These are phyloP conservation scores for Macheiramphus alcinus DNA, from an alignment of 2,113 vertebrate genomes.

Conservation along the genomic window DNA sequence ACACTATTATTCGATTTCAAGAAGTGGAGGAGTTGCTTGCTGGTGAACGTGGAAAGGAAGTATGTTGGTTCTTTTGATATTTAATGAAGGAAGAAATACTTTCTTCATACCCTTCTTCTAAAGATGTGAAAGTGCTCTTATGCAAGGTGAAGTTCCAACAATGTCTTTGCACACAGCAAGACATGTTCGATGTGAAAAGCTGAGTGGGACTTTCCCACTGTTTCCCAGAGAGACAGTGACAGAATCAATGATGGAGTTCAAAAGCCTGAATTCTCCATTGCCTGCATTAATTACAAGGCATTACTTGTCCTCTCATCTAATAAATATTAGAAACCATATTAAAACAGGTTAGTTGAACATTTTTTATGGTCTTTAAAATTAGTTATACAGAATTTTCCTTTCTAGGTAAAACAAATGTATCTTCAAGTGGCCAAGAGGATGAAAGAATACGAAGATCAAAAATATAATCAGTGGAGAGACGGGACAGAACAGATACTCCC, in stretches of 20 bases:
- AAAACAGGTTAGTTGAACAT: neutral
- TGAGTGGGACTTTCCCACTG: neutral
- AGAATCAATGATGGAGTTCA: neutral
- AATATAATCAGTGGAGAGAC: conserved; percentile 76
- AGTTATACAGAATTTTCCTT: neutral
- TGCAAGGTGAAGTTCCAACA: neutral
- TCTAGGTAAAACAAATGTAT: conserved; percentile 83
- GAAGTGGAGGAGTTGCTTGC: conserved; percentile 78
- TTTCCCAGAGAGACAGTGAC: neutral
- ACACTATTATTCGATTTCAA: conserved; percentile 80
- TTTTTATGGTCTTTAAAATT: neutral
- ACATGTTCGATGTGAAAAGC: neutral
- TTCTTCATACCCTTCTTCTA: neutral
- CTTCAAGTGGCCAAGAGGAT: conserved; percentile 75
- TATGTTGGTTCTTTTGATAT: conserved; percentile 25
- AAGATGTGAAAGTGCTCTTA: neutral
- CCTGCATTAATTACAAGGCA: neutral
- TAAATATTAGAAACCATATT: neutral
- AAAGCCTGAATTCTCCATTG: neutral
- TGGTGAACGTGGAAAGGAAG: conserved; percentile 73
- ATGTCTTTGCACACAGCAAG: neutral
- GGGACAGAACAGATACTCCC: conserved; percentile 70
- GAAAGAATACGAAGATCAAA: conserved; percentile 78
- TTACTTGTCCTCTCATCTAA: neutral
- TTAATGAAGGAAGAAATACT: neutral